Base-by-base conservation (phyloP, 2,888 invertebrate species). In the Parnassius smintheus region DNA sequence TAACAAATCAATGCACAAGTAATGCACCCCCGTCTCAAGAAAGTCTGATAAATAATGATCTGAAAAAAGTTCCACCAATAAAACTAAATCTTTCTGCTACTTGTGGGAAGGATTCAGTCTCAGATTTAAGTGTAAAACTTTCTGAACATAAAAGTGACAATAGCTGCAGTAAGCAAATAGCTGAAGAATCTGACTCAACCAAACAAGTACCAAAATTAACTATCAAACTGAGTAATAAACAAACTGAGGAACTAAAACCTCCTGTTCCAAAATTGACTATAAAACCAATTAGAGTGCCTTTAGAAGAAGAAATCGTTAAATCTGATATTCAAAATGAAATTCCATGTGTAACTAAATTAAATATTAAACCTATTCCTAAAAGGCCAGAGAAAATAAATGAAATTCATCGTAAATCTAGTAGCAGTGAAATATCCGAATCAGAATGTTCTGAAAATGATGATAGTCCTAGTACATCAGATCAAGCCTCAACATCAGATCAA, bases 361-460 rank as follows among this genome's bases (percentile, higher is more conserved):
- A 89, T 67, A 92, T 91, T 13, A 93, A 92, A 78, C 93, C 87
- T 73, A 88, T 93, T 71, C 80, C 73, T 46, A 89, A 83, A 74
- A 87, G 86, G 66, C 88, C 88, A 65, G 90, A 91, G 68, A 88
- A 87, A 72, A 82, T 90, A 45, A 86, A 89, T 81, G 90, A 89
- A 66, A 72, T 82, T 59, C 89, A 91, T 70, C 84, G 91, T 71
- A 92, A 91, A 73, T 91, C 90, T 35, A 89, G 90, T 70, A 92
- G 88, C 71, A 92, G 91, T 85, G 92, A 91, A 81, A 88, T 90
- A 75, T 91, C 92, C 56, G 92, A 91, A 81, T 92, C 88, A 9
- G 92, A 91, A 76, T 92, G 86, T 73, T 92, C 92, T 63, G 92
- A 92, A 79, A 92, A 90, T 91, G 93, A 91, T 83, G 91, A 84